phyloP scores from a whole-genome alignment of 2,797 vertebrate genomes.

The Potorous gilbertii region DNA sequence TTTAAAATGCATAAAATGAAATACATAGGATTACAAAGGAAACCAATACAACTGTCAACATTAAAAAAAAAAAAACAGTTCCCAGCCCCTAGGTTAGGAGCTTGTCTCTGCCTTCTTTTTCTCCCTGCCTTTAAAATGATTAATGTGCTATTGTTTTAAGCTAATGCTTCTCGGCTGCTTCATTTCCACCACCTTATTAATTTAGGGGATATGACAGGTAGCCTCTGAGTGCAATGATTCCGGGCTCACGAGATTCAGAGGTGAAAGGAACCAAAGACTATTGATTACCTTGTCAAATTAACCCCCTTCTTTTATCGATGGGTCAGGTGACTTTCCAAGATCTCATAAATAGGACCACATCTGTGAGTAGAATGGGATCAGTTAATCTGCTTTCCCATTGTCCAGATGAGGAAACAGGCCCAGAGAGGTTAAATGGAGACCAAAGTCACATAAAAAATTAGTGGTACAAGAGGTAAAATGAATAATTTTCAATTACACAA shows the following conservation, averaged over 20 bases:
- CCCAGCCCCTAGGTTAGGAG: neutral
- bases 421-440: neutral
- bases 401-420: neutral
- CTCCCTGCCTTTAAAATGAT: neutral
- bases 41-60: neutral
- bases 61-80: neutral
- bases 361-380: neutral
- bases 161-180: neutral
- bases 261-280: neutral
- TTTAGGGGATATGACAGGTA: neutral
- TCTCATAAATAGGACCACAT: neutral
- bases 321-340: neutral
- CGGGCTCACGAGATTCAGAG: neutral
- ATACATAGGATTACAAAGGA: neutral
- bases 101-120: neutral
- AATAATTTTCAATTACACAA: neutral
- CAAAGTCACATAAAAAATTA: neutral
- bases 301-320: neutral
- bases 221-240: neutral
- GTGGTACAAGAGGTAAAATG: neutral
- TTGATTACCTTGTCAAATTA: neutral
- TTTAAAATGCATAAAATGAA: neutral
- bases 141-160: neutral
- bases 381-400: neutral
- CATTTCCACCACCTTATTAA: neutral